Evolutionary conservation across 2,888 invertebrate species (phyloP).

Genomic region (Calameuta idolon): DNA sequence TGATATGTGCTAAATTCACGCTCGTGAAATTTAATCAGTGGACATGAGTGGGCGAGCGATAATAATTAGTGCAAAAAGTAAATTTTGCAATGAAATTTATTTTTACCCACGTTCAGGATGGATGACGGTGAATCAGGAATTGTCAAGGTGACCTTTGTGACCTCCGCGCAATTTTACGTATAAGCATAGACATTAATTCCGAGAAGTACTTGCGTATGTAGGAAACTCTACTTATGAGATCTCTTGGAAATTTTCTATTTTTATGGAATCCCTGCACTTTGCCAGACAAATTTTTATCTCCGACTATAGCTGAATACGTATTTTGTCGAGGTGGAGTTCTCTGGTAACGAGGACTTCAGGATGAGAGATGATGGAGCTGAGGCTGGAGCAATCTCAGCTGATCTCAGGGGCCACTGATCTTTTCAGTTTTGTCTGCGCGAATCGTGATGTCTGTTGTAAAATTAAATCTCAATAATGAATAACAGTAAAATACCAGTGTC

Average conservation of each 20-base stretch:
- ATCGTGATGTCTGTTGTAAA: slow-evolving; percentile 10
- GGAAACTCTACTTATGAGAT: background rate
- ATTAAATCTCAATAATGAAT: background rate
- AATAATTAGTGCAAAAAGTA: background rate
- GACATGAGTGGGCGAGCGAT: background rate
- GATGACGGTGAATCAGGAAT: background rate
- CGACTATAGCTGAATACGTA: background rate
- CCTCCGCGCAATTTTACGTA: background rate
- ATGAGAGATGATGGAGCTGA: slow-evolving; percentile 9
- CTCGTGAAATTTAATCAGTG: background rate
- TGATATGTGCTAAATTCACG: background rate
- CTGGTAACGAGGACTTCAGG: background rate
- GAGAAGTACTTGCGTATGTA: background rate
- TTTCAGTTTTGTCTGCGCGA: slow-evolving; percentile 10
- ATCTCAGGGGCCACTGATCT: slow-evolving; percentile 8
- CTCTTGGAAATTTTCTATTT: background rate
- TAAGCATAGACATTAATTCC: background rate
- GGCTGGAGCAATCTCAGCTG: slow-evolving; percentile 22
- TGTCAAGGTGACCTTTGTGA: background rate
- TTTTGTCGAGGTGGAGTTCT: background rate
- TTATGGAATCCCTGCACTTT: background rate
- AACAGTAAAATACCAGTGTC: background rate
- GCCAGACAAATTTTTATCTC: background rate
- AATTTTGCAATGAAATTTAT: background rate
- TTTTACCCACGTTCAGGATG: background rate